A percentile compares a stretch with the other conserved stretches of the same genome.
phyloP scores from a whole-genome alignment of 2,888 invertebrate species.

The Litoditis marina region DNA sequence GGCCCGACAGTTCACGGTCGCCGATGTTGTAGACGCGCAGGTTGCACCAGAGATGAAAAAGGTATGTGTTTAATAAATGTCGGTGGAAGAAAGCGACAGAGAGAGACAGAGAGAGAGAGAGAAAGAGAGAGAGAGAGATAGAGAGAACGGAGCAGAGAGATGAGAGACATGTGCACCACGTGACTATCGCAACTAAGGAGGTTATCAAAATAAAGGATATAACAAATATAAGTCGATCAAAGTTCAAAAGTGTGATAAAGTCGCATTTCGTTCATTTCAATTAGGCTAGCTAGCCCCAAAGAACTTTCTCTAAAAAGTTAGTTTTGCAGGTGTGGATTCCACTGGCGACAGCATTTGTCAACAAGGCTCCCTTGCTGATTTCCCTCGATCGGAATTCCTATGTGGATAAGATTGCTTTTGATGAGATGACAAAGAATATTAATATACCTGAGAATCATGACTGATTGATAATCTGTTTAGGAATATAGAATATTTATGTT shows the following conservation, averaged over 20 bases:
- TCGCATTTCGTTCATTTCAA: not conserved
- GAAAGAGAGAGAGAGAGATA: too few species aligned
- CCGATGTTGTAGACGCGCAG: constrained; percentile 48
- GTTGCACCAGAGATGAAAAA: constrained; percentile 52
- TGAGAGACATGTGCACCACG: too few species aligned
- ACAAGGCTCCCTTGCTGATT: constrained; percentile 51
- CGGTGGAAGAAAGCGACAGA: too few species aligned
- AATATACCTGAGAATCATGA: constrained; percentile 45
- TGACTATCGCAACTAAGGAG: too few species aligned
- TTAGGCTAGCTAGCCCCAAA: too few species aligned
- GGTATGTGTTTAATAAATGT: too few species aligned
- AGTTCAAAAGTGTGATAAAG: not conserved
- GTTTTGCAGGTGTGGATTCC: constrained; percentile 53
- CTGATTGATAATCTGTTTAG: too few species aligned
- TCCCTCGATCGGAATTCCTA: constrained; percentile 48
- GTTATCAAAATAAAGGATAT: too few species aligned
- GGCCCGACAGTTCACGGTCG: constrained; percentile 47
- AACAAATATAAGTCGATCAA: not conserved
- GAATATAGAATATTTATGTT: too few species aligned
- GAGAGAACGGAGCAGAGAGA: too few species aligned
- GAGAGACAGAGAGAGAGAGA: too few species aligned
- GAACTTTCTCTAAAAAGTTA: too few species aligned
- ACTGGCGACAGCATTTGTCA: constrained; percentile 55
- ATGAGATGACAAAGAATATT: constrained; percentile 43
- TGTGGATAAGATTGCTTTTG: constrained; percentile 41